Base-by-base conservation (phyloP, 2,113 vertebrate species). In the Protobothrops flavoviridis region DNA sequence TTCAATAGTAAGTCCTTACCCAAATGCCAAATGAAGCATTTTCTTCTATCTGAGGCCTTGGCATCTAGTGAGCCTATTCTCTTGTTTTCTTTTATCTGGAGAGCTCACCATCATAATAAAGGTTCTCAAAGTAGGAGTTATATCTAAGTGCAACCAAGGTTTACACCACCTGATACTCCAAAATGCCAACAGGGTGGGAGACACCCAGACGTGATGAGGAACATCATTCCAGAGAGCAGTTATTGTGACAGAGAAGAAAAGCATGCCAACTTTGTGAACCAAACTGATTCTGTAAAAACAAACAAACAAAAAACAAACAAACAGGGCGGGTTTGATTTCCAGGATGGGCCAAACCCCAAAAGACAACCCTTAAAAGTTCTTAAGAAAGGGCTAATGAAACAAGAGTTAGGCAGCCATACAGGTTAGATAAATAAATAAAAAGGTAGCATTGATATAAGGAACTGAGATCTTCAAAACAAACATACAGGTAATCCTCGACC, bases 381-480 rank as follows among this genome's bases (percentile, higher is more conserved):
- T 96, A 96, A 94, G 92, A 95, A 94, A 91, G 95, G 94, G 87
- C 95, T 1, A 6, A 92, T 96, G 88, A 95, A 95, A 23, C 94
- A 91, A 64, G 91, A 96, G 91, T 85, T 81, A 39, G 69, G 15
- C 33, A 81, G 6, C 15, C n/a, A 81, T 39, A 33, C 33, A 39
- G 33, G 39, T 81, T 5, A 74, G 69, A 39, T 20, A 3, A 6
- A 8, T 39, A 81, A 6, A 33, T 33, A 48, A 74, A 13, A 4
- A 69, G 69, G 20, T 39, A 33, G 57, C 96, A 96, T 96, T 94
- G 95, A 94, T 96, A 96, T 94, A 81, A 95, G 94, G 43, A 94
- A 56, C 86, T 97, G 94, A 96, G 94, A 93, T 5, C 91, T 88
- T 95, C 91, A 93, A 74, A 90, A 96, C 96, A 96, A 94, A 96